Evolutionary conservation across 2,888 invertebrate species (phyloP).

Genomic region (Stenotaenia linearis): DNA sequence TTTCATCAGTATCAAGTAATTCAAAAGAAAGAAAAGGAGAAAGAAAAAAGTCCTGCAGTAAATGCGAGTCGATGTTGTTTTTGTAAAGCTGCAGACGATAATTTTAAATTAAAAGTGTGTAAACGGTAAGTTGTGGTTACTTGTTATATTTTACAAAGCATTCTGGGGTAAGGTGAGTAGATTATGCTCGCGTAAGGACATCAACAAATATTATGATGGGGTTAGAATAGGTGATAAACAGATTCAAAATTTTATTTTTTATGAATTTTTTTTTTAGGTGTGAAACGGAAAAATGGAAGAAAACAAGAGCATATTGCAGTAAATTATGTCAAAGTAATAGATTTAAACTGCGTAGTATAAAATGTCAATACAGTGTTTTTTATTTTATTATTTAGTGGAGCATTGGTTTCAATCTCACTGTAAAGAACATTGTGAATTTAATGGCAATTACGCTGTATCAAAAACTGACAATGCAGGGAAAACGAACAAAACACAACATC

Average conservation of each 20-base stretch:
- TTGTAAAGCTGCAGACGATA: too few relatives aligned
- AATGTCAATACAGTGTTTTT: neutral
- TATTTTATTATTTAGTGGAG: neutral
- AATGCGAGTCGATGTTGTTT: too few relatives aligned
- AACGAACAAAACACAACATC: too few relatives aligned
- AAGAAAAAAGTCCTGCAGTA: neutral
- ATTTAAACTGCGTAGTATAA: neutral
- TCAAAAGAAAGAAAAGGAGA: too few relatives aligned
- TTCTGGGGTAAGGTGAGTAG: too few relatives aligned
- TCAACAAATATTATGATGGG: too few relatives aligned
- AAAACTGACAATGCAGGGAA: neutral
- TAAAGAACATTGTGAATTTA: neutral
- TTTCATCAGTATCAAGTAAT: too few relatives aligned
- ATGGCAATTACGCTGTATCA: neutral
- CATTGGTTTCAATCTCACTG: neutral
- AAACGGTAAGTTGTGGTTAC: too few relatives aligned
- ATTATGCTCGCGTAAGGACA: too few relatives aligned
- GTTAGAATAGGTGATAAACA: too few relatives aligned
- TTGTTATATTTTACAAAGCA: too few relatives aligned
- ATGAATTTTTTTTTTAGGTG: neutral
- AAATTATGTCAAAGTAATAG: neutral
- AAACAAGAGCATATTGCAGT: neutral
- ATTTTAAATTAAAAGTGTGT: too few relatives aligned
- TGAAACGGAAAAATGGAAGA: neutral
- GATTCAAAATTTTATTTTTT: neutral